These are phyloP conservation scores for Nyleta sp. DNA, from an alignment of 2,888 invertebrate genomes.

Conservation along the genomic window DNA sequence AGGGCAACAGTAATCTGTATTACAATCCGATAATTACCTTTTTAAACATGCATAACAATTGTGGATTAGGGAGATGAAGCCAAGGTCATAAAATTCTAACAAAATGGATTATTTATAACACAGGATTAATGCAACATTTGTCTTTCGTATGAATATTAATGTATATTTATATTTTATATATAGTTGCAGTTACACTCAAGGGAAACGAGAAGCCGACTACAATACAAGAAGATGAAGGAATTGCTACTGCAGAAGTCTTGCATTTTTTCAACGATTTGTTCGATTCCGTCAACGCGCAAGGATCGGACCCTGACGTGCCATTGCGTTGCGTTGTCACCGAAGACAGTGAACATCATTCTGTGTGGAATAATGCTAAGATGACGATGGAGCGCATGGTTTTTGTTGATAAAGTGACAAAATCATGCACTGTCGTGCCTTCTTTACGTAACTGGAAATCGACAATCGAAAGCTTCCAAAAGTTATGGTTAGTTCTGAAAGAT, in stretches of 20 bases:
- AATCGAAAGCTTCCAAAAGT: slow-evolving; percentile 9
- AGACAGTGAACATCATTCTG: neutral
- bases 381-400: neutral
- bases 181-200: no score
- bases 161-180: no score
- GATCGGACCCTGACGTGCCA: neutral
- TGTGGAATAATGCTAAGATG: neutral
- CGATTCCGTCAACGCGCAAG: neutral
- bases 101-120: no score
- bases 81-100: no score
- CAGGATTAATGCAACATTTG: no score
- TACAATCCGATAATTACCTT: no score
- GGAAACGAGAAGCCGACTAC: no score
- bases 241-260: neutral
- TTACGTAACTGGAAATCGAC: slow-evolving; percentile 15
- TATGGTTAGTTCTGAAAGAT: neutral
- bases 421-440: neutral
- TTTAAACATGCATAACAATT: no score
- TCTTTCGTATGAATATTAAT: no score
- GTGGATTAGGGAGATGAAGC: no score
- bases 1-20: no score
- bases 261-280: slow-evolving; percentile 6
- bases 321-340: neutral
- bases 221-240: neutral
- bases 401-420: neutral